Evolutionary conservation across 2,888 invertebrate genomes (phyloP), one percentile per base, ranked within the genome.

Genomic region (Diaperis boleti): DNA sequence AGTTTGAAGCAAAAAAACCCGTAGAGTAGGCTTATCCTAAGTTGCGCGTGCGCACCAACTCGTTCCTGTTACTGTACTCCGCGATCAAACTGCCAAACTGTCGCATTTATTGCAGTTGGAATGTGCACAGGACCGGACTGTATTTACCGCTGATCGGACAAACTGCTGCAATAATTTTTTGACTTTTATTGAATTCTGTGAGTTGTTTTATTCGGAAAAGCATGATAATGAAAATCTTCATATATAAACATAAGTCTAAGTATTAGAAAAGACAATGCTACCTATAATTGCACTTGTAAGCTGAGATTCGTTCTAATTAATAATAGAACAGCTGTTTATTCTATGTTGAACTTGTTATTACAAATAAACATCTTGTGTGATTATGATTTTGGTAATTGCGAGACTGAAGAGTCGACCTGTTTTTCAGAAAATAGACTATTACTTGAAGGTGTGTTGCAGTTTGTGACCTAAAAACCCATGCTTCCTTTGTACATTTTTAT

Each of bases 331-430:
- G 59, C 47, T 61, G 45, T 62, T 63, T 61, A 66, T 60, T 57
- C 59, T 66, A 67, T 67, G 65, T 69, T 65, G 62, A 68, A 47
- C 66, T 67, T 69, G 68, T 69, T 70, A 70, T 60, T 60, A 56
- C 64, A 65, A 65, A 37, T 31, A 35, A 13, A 31, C 31, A 66
- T 56, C 59, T 15, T 61, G 54, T 65, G 63, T 62, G 59, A 54
- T 59, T 49, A 47, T 65, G 11, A 14, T 47, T 26, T 47, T 31
- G 14, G 14, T 37, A 35, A 14, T 65, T 66, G 62, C 70, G 68
- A 72, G 70, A 72, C 70, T 70, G 68, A 71, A 63, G 64, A 71
- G 64, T 59, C 69, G 68, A 64, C 63, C 52, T 62, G 62, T 72
- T 69, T 66, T 60, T 60, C 29, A 31, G 50, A 60, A 52, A 52